A percentile compares a stretch with the other conserved stretches of the same genome.
Conservation (phyloP, 2,113 vertebrate genomes). For the Alexandromys fortis region DNA sequence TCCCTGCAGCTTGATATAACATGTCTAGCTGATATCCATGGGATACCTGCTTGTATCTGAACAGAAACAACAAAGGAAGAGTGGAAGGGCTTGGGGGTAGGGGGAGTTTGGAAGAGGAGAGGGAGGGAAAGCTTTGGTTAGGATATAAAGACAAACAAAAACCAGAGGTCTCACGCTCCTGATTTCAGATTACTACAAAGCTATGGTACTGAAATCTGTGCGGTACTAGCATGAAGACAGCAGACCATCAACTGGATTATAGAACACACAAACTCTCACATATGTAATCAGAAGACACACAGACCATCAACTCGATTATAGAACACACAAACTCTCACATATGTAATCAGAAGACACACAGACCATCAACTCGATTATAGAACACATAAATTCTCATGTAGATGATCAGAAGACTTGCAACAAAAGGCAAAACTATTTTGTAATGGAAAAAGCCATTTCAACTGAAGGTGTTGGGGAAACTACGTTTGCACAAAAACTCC, state of each 20-base stretch:
- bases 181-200: slow-evolving; percentile 8
- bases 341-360: too few species aligned
- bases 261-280: too few species aligned
- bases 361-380: not conserved
- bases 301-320: not conserved
- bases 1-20: too few species aligned
- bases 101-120: too few species aligned
- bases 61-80: too few species aligned
- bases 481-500: not conserved
- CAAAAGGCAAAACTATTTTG: not conserved
- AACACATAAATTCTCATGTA: not conserved
- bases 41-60: too few species aligned
- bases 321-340: not conserved
- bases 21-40: too few species aligned
- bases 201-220: not conserved
- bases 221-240: not conserved
- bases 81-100: too few species aligned
- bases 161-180: slow-evolving; percentile 3
- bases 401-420: not conserved
- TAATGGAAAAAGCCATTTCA: not conserved
- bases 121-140: too few species aligned
- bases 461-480: not conserved
- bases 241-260: too few species aligned
- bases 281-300: too few species aligned
- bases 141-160: not conserved